phyloP scores from a whole-genome alignment of 2,797 vertebrate genomes.

The Myripristis murdjan region DNA sequence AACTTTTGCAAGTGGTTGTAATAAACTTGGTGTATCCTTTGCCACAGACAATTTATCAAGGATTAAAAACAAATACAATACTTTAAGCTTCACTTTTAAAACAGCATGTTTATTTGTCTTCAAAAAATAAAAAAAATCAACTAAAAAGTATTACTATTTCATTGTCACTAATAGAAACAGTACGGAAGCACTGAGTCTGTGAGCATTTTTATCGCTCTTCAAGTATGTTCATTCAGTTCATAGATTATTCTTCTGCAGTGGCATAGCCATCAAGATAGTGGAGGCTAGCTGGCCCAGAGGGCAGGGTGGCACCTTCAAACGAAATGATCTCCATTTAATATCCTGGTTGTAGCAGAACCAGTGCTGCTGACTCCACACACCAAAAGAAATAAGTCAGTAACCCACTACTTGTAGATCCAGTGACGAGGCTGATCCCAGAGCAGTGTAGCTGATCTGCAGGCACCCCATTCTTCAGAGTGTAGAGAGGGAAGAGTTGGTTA shows the following conservation, averaged over 20 bases:
- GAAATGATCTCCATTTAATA: slow-evolving; percentile 81
- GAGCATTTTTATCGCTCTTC: slow-evolving; percentile 95
- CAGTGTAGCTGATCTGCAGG: slow-evolving; percentile 68
- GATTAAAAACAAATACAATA: slow-evolving; percentile 5
- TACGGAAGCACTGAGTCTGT: slow-evolving; percentile 98
- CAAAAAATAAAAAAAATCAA: slow-evolving; percentile 86
- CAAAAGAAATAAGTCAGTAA: slow-evolving; percentile 60
- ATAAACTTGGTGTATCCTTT: not conserved
- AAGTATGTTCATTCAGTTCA: slow-evolving; percentile 94
- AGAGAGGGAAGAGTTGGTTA: slow-evolving; percentile 63
- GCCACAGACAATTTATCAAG: not conserved
- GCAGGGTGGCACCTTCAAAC: slow-evolving; percentile 50
- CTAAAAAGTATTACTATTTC: slow-evolving; percentile 91
- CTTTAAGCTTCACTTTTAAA: slow-evolving; percentile 83
- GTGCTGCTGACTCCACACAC: slow-evolving; percentile 71
- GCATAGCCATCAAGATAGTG: slow-evolving; percentile 60
- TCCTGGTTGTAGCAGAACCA: slow-evolving; percentile 85
- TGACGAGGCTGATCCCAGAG: slow-evolving; percentile 71
- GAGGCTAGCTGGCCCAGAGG: slow-evolving; percentile 48
- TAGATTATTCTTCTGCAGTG: slow-evolving; percentile 74
- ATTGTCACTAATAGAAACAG: slow-evolving; percentile 93
- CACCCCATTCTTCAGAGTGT: slow-evolving; percentile 59
- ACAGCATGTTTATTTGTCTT: slow-evolving; percentile 89
- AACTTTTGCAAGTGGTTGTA: not conserved
- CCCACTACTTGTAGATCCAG: slow-evolving; percentile 71